Evolutionary conservation across 2,797 vertebrate species (phyloP).

Genomic region (Arctocebus calabarensis): DNA sequence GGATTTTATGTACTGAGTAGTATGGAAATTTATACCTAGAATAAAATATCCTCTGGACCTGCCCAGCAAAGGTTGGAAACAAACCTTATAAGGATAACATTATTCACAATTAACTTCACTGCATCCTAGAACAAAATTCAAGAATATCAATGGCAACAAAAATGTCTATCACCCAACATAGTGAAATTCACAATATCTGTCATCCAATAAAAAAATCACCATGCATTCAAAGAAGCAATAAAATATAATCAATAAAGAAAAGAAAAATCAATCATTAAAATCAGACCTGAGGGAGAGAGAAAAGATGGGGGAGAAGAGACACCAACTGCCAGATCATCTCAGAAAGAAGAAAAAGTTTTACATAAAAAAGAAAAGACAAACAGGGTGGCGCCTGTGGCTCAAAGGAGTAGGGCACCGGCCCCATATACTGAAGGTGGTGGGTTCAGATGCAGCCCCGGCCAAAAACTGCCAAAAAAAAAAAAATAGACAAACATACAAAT

Average conservation of each 20-base stretch:
- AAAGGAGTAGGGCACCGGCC: no score
- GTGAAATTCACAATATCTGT: constrained; percentile 7
- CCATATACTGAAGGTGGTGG: no score
- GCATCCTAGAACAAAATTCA: constrained; percentile 6
- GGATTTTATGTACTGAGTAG: neutral
- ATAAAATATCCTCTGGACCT: neutral
- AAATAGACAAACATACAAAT: no score
- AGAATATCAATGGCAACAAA: constrained; percentile 21
- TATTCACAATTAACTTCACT: constrained; percentile 22
- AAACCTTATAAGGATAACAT: neutral
- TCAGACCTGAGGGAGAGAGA: neutral
- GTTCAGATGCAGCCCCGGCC: no score
- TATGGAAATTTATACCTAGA: constrained; percentile 4
- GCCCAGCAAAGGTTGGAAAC: constrained; percentile 34
- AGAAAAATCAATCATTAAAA: neutral
- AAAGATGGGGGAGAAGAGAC: no score
- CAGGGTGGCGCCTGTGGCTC: no score
- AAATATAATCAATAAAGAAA: neutral
- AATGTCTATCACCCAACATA: neutral
- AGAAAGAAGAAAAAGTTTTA: no score
- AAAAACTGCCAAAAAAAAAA: no score
- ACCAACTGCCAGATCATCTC: no score
- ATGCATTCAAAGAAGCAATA: constrained; percentile 7
- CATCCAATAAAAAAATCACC: neutral
- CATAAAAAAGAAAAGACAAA: no score